Base-by-base conservation (phyloP, 2,797 vertebrate species). In the Diplodus puntazzo region DNA sequence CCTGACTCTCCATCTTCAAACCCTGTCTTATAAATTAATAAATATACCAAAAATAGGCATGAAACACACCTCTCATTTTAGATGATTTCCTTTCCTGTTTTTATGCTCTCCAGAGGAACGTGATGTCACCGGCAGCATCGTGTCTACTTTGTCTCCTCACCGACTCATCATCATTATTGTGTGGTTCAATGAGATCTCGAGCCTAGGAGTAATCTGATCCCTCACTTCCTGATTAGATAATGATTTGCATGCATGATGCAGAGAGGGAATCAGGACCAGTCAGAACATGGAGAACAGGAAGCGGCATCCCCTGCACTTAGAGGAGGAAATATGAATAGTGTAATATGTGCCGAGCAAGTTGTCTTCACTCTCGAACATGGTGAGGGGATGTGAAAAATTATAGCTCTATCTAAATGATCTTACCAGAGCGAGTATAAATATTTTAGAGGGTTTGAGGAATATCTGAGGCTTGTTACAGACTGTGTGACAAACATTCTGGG, bases 221-320 rank as follows among this genome's bases (percentile, higher is more conserved):
- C 88, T 87, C 69, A 72, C 90, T 94, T 94, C 93, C 94, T 94
- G 90, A 93, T 94, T 92, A 90, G 89, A 93, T 93, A 93, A 93
- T 86, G 92, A 93, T 95, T 94, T 94, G 87, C 90, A 93, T 89
- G 79, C 68, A 77, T 49, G 17, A 83, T 58, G 74, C 80, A 62
- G 73, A 83, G 71, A 69, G 75, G 84, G 75, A 87, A 89, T 88
- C 72, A 68, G 76, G 45, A 69, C 42, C 25, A 23, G 63, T 69
- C 39, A 17, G 78, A 70, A 66, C 65, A 88, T 4, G 42, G 54
- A 59, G 69, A 50, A 72, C 77, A 75, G 76, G 68, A 78, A 84
- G 79, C 66, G 64, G 64, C 64, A 45, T 82, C 69, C 59, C 74
- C 73, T 60, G 67, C 78, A 80, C 77, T 85, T 59, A 80, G 65